These are phyloP conservation scores for Hylomyscus alleni DNA, from an alignment of 2,797 vertebrate genomes.

Conservation along the genomic window DNA sequence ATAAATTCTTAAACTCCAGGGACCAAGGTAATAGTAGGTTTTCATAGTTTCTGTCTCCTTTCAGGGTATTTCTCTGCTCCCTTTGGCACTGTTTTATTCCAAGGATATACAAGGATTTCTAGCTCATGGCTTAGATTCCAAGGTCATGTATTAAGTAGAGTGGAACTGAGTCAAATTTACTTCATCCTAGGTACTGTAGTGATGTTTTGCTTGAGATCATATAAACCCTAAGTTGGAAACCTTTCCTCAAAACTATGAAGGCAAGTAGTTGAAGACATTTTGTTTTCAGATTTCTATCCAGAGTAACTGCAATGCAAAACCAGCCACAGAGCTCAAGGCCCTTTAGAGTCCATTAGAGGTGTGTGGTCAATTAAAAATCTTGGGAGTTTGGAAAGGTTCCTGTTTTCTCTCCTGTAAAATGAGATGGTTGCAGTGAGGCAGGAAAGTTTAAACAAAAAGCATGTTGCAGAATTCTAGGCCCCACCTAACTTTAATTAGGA, in stretches of 20 bases:
- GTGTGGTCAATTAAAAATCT: not conserved
- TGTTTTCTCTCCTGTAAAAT: slow-evolving; percentile 19
- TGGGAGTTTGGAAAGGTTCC: not conserved
- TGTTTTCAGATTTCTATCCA: not conserved
- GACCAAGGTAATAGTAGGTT: not conserved
- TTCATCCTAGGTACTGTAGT: not conserved
- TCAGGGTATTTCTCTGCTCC: not conserved
- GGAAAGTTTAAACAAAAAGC: not conserved
- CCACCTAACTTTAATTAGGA: not conserved
- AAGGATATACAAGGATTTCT: not conserved
- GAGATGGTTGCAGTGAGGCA: not conserved
- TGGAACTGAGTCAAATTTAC: not conserved
- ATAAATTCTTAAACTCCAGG: not conserved
- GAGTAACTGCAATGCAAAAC: not conserved
- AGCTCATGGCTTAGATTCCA: not conserved
- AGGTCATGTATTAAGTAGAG: not conserved
- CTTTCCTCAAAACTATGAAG: not conserved
- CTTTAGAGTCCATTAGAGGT: not conserved
- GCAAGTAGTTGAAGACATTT: not conserved
- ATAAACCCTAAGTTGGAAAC: not conserved
- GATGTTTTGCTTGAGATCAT: slow-evolving; percentile 7
- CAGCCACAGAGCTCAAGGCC: not conserved
- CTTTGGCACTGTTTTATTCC: not conserved
- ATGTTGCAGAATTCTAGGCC: not conserved
- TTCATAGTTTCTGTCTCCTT: not conserved